Conservation (phyloP, 1,140 invertebrate species). For the Thaumatotibia leucotreta region DNA sequence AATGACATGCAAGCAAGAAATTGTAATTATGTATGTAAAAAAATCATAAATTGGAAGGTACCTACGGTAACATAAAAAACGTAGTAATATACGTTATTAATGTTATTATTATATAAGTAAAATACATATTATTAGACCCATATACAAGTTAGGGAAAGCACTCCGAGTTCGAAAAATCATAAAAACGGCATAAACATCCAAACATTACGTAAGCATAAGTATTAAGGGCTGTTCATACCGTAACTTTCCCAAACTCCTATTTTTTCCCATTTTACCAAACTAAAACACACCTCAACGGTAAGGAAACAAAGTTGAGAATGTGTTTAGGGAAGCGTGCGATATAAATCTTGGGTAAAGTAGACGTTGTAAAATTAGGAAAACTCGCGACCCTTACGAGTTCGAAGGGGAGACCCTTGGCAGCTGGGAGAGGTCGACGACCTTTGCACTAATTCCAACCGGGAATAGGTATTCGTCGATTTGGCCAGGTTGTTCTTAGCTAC, state of each 20-base stretch:
- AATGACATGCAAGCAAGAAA: too few relatives aligned
- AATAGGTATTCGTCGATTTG: slow-evolving; percentile 6
- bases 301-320: background rate
- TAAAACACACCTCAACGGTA: background rate
- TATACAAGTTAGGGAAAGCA: too few relatives aligned
- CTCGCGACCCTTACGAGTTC: slow-evolving; percentile 15
- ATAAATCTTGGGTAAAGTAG: background rate
- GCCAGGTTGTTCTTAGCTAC: background rate
- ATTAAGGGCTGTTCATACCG: background rate
- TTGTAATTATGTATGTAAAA: too few relatives aligned
- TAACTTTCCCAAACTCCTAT: background rate
- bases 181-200: background rate
- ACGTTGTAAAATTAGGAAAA: background rate
- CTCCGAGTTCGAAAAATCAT: background rate
- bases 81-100: too few relatives aligned
- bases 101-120: too few relatives aligned
- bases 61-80: too few relatives aligned
- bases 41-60: too few relatives aligned
- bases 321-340: background rate
- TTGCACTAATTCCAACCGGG: slow-evolving; percentile 27
- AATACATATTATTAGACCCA: too few relatives aligned
- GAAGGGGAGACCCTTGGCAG: slow-evolving; percentile 24
- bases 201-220: background rate
- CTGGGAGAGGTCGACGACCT: slow-evolving; percentile 24
- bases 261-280: background rate